Conservation (phyloP, 2,797 vertebrate species). For the Acipenser ruthenus region DNA sequence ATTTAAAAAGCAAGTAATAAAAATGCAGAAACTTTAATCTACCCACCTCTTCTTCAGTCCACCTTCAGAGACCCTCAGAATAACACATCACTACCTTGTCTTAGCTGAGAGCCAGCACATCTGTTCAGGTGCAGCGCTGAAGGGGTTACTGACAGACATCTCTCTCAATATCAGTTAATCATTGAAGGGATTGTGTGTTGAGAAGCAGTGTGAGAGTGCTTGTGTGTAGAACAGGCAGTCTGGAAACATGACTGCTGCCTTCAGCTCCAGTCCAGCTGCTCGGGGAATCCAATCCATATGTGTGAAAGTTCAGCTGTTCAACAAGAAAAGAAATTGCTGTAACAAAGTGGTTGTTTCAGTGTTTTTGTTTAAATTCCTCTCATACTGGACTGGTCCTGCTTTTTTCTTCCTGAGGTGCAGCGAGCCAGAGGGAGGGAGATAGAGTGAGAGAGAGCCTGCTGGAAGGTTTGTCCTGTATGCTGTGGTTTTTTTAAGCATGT, state of each 20-base stretch:
- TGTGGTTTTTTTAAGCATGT: no score
- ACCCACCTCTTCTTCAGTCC: no score
- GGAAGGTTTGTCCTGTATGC: no score
- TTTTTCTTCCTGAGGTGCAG: conserved; percentile 19
- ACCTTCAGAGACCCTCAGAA: no score
- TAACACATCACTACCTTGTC: no score
- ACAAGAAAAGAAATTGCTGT: conserved; percentile 32
- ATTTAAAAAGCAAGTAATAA: no score
- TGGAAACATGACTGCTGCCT: conserved; percentile 9
- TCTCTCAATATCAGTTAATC: conserved; percentile 15
- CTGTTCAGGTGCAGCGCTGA: neutral
- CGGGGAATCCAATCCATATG: conserved; percentile 45
- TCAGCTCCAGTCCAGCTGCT: conserved; percentile 33
- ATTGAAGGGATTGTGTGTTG: conserved; percentile 10
- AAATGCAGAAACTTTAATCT: no score
- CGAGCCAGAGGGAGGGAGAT: conserved; percentile 10
- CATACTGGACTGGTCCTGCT: conserved; percentile 38
- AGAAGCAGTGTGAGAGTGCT: conserved; percentile 10
- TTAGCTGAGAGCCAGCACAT: neutral
- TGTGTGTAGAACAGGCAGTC: neutral
- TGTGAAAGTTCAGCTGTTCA: conserved; percentile 27
- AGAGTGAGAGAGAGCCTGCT: conserved; percentile 9
- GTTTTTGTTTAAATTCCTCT: conserved; percentile 43
- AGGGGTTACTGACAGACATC: conserved; percentile 25
- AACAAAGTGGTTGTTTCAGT: conserved; percentile 40